Base-by-base conservation (phyloP, 2,113 vertebrate species). In the Fulmarus glacialis region DNA sequence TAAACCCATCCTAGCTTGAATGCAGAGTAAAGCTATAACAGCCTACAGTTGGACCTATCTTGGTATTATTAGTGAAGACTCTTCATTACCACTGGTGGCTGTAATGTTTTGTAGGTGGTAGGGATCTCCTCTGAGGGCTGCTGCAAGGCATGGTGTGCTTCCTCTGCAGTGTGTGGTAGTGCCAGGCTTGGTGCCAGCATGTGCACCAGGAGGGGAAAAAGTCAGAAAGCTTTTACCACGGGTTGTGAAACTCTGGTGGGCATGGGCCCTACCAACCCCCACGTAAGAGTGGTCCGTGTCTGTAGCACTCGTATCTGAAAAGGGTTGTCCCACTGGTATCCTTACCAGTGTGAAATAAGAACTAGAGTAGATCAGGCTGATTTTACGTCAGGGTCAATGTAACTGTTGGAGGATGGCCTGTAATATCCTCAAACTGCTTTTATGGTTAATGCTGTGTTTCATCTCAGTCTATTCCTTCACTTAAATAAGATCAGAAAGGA, bases 261-360 rank as follows among this genome's bases (percentile, higher is more conserved):
- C 19, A 32, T 8, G 14, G 42, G 19, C 9, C 23, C 21, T 36
- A 42, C 10, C 20, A 70, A 7, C 3, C 4, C 16, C 4, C 17
- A 68, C 12, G 22, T 67, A 50, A 79, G 20, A 60, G 23, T 11
- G 15, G 6, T 8, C 9, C 0, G 0, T 40, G 26, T 58, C 30
- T 70, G 9, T 58, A 71, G 8, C 9, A 16, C 58, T 73, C 1
- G 0, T 27, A 24, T 43, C 12, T 83, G 59, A 45, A 91, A 63
- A 83, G 6, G 7, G 8, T 40, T 70, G 22, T 42, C 22, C 23
- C 2, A 1, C 14, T 83, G 15, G 3, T 38, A 45, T 38, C 13
- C 62, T 90, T 81, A 23, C 5, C 11, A 48, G 21, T 26, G 7
- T 6, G 42, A 92, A 68, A 71, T 24, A 50, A 58, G 47, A 40